A percentile compares a stretch with the other conserved stretches of the same genome.
phyloP scores from a whole-genome alignment of 2,113 vertebrate genomes.

The Vimba vimba region DNA sequence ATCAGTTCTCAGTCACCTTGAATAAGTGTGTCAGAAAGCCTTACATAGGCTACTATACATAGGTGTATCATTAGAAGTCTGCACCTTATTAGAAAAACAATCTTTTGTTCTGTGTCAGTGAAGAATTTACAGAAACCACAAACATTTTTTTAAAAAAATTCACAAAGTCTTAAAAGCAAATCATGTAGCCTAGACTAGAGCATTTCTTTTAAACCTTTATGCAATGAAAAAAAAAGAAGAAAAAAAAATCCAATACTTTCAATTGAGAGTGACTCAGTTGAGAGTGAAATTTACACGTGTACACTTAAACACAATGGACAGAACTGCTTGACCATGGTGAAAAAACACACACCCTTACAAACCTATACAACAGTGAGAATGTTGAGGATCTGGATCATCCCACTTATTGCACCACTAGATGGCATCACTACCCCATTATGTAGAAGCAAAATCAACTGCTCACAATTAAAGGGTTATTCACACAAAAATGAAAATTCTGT shows the following conservation, averaged over 20 bases:
- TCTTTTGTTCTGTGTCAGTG: background rate
- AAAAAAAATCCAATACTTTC: background rate
- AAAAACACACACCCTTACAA: background rate
- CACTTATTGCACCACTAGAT: background rate
- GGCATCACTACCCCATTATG: background rate
- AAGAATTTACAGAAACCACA: background rate
- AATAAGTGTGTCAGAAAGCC: constrained; percentile 27
- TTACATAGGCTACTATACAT: background rate
- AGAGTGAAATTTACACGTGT: background rate
- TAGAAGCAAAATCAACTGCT: background rate
- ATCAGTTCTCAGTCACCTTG: constrained; percentile 34
- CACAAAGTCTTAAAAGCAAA: background rate
- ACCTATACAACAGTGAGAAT: background rate
- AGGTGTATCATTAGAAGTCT: background rate
- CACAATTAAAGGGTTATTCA: no score
- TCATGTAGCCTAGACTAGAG: background rate
- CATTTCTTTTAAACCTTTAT: background rate
- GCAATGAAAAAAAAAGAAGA: background rate
- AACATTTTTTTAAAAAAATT: no score
- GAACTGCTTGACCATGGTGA: background rate
- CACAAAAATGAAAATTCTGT: no score
- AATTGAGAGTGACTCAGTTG: background rate
- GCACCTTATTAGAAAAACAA: background rate
- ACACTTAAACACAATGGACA: background rate
- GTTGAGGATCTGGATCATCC: background rate